Percentiles rank a stretch among this genome's conserved stretches.
phyloP scores from a whole-genome alignment of 2,797 vertebrate genomes.

The Lagorchestes hirsutus region DNA sequence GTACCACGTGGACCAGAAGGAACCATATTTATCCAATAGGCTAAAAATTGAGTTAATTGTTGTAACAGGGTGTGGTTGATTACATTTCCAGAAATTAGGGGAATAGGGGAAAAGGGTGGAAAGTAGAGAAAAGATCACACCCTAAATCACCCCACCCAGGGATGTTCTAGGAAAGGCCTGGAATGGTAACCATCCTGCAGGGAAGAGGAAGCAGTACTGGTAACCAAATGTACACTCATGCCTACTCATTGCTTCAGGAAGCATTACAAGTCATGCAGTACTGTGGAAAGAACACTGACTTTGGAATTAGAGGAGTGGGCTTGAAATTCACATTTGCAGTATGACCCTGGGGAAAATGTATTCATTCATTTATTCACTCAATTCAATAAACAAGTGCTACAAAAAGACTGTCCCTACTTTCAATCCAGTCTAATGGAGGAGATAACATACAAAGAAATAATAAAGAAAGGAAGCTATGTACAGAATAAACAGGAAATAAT shows the following conservation, averaged over 20 bases:
- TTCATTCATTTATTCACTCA: background rate
- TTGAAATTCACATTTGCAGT: background rate
- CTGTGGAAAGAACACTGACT: background rate
- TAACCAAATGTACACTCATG: background rate
- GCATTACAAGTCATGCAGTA: background rate
- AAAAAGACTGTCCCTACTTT: background rate
- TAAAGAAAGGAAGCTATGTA: background rate
- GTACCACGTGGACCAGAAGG: background rate
- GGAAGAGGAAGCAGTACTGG: background rate
- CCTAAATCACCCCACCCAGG: background rate
- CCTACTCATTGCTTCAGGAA: background rate
- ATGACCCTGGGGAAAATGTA: background rate
- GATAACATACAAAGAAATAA: background rate
- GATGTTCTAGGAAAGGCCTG: background rate
- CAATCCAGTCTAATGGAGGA: background rate
- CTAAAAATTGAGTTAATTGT: background rate
- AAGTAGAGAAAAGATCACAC: background rate
- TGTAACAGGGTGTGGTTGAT: background rate
- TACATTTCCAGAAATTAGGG: background rate
- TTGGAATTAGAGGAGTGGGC: background rate
- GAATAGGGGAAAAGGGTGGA: background rate
- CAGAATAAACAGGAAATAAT: background rate
- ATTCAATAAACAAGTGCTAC: background rate
- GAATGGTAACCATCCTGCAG: background rate
- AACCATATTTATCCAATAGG: background rate